Conservation (phyloP, 2,888 invertebrate genomes). For the Lasioglossum vierecki region DNA sequence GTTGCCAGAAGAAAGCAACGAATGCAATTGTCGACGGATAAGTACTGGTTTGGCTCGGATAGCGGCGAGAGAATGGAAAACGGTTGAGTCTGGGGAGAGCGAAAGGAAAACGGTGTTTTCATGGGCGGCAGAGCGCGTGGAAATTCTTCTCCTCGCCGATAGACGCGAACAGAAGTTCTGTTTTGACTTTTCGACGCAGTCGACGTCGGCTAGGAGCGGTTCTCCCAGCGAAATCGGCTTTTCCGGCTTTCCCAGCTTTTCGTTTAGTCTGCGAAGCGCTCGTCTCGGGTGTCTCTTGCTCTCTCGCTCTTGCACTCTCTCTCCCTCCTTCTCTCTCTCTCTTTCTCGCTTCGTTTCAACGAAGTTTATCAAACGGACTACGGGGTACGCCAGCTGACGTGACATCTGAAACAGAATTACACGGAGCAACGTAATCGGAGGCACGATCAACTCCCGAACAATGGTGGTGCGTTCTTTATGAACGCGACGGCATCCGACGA, state of each 20-base stretch:
- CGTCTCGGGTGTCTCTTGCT: background rate
- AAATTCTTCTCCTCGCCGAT: conserved; percentile 11
- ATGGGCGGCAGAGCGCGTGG: background rate
- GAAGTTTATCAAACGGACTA: conserved; percentile 43
- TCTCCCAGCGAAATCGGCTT: conserved; percentile 29
- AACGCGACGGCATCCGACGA: background rate
- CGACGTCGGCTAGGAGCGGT: background rate
- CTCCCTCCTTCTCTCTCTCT: too few relatives aligned
- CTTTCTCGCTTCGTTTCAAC: background rate
- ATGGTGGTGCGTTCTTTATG: conserved; percentile 1
- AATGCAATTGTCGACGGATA: conserved; percentile 4
- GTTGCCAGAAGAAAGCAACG: background rate
- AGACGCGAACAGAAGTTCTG: conserved; percentile 31
- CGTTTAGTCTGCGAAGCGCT: conserved; percentile 25
- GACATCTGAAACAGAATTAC: conserved; percentile 49
- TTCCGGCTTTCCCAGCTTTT: conserved; percentile 30
- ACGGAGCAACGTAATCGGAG: conserved; percentile 26
- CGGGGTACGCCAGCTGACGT: conserved; percentile 10
- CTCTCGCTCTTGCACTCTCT: background rate
- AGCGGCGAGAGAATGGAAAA: background rate
- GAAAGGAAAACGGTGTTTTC: conserved; percentile 14
- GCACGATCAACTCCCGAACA: conserved; percentile 32
- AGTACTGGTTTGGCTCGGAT: background rate
- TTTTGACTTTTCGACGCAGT: conserved; percentile 30
- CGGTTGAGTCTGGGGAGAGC: background rate